Evolutionary conservation across 92 coral and sea anemone species (phyloP).

Genomic region (Muricea muricata): DNA sequence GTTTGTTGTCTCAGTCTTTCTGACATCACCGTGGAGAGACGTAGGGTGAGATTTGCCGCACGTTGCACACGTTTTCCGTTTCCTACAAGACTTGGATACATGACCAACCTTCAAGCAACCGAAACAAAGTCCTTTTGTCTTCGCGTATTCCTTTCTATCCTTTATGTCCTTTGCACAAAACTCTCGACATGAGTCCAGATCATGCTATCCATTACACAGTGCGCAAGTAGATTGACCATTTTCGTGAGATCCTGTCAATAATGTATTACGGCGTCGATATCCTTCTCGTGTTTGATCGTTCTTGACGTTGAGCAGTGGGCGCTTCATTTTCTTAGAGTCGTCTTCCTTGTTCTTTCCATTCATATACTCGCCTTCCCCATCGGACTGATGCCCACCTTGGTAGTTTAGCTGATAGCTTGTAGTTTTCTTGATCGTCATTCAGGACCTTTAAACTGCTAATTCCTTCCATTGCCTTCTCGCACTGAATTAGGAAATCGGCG

Average conservation of each 20-base stretch:
- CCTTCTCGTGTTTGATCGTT: conserved; percentile 6
- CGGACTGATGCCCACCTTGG: conserved; percentile 57
- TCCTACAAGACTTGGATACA: conserved; percentile 52
- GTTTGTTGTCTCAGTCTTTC: conserved; percentile 28
- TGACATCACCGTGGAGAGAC: conserved; percentile 64
- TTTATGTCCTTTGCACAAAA: conserved; percentile 47
- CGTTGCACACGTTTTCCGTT: conserved; percentile 48
- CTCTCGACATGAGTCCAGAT: conserved; percentile 61
- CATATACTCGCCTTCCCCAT: conserved; percentile 63
- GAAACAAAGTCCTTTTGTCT: conserved; percentile 57
- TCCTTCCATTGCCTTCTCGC: conserved; percentile 54
- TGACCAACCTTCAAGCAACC: conserved; percentile 68
- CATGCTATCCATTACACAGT: conserved; percentile 42
- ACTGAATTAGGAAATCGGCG: conserved; percentile 65
- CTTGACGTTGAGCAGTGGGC: conserved; percentile 9
- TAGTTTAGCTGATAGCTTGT: conserved; percentile 59
- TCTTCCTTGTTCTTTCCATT: conserved; percentile 60
- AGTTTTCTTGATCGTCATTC: conserved; percentile 61
- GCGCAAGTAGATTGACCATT: conserved; percentile 37
- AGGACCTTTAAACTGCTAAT: conserved; percentile 51
- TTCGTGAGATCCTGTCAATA: conserved; percentile 39
- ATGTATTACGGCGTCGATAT: conserved; percentile 12
- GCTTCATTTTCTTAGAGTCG: conserved; percentile 12
- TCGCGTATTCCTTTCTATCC: conserved; percentile 65
- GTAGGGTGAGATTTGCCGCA: conserved; percentile 61